These are phyloP conservation scores for Nasonovia ribisnigri DNA, from an alignment of 2,888 invertebrate species.

Conservation along the genomic window DNA sequence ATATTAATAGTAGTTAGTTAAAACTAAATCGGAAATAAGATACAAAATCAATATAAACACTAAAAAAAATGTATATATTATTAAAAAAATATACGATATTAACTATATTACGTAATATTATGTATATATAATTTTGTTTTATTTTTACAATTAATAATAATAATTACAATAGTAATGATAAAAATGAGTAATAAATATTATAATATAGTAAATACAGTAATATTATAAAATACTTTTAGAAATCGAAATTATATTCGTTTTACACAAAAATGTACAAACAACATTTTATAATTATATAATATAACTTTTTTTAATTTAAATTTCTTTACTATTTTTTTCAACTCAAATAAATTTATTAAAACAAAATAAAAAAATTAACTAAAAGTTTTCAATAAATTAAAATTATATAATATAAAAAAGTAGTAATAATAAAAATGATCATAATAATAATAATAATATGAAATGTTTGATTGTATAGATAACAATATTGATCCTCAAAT, in stretches of 20 bases:
- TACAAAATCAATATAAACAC: not conserved
- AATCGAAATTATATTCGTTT: slow-evolving; percentile 56
- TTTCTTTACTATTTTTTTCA: slow-evolving; percentile 23
- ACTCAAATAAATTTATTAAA: slow-evolving; percentile 53
- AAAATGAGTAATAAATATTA: slow-evolving; percentile 34
- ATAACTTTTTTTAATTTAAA: slow-evolving; percentile 41
- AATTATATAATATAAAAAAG: slow-evolving; percentile 14
- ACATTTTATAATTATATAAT: slow-evolving; percentile 23
- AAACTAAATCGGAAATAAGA: not conserved
- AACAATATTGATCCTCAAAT: slow-evolving; percentile 26
- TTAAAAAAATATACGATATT: not conserved
- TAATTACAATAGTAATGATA: slow-evolving; percentile 50
- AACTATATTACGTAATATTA: slow-evolving; percentile 7
- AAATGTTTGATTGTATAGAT: slow-evolving; percentile 58
- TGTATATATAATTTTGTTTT: slow-evolving; percentile 14
- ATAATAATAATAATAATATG: slow-evolving; percentile 43
- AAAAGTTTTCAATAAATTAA: slow-evolving; percentile 32
- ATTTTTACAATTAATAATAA: slow-evolving; percentile 55
- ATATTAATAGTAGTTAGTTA: not conserved
- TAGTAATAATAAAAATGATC: slow-evolving; percentile 31
- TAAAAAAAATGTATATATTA: not conserved
- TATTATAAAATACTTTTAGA: slow-evolving; percentile 61
- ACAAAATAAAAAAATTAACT: slow-evolving; percentile 56
- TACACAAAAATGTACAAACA: slow-evolving; percentile 57
- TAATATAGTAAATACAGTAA: slow-evolving; percentile 30